These are phyloP conservation scores for Probaryconus sp. DNA, from an alignment of 1,140 invertebrate genomes.

Conservation along the genomic window DNA sequence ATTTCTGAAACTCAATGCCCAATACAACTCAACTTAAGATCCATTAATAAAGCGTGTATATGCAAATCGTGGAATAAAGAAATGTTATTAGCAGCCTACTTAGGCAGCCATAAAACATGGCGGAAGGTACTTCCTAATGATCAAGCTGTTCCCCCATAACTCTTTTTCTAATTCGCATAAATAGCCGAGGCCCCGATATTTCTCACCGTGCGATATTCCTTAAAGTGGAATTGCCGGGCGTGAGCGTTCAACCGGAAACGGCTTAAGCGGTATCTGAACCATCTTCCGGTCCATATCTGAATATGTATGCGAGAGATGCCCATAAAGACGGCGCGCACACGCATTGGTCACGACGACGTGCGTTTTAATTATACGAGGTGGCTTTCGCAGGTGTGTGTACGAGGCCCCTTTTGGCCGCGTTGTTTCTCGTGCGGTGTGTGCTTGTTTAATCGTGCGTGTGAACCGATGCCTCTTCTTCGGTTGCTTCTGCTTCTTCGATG, in stretches of 20 bases:
- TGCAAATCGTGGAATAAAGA: constrained; percentile 36
- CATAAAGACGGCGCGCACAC: constrained; percentile 61
- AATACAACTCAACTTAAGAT: too few relatives aligned
- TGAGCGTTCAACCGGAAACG: constrained; percentile 62
- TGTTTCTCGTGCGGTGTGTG: constrained; percentile 47
- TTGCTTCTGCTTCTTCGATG: too few relatives aligned
- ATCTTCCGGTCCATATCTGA: constrained; percentile 65
- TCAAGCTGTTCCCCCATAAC: constrained; percentile 19
- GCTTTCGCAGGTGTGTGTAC: constrained; percentile 67
- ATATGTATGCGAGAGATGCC: constrained; percentile 60
- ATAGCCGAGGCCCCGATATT: constrained; percentile 24
- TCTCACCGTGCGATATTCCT: constrained; percentile 22
- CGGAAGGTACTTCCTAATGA: constrained; percentile 21
- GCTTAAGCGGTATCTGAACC: constrained; percentile 59
- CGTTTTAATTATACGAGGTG: constrained; percentile 69
- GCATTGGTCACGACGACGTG: constrained; percentile 59
- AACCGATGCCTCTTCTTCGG: constrained; percentile 55
- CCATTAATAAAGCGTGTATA: constrained; percentile 42
- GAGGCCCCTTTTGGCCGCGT: constrained; percentile 37
- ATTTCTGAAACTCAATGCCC: too few relatives aligned
- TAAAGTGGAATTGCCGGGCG: constrained; percentile 36
- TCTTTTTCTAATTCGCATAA: constrained; percentile 48
- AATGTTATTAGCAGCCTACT: constrained; percentile 39
- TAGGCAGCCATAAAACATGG: constrained; percentile 41
- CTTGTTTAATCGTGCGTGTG: constrained; percentile 68